Base-by-base conservation (phyloP, 1,140 invertebrate species). In the Cylas formicarius region DNA sequence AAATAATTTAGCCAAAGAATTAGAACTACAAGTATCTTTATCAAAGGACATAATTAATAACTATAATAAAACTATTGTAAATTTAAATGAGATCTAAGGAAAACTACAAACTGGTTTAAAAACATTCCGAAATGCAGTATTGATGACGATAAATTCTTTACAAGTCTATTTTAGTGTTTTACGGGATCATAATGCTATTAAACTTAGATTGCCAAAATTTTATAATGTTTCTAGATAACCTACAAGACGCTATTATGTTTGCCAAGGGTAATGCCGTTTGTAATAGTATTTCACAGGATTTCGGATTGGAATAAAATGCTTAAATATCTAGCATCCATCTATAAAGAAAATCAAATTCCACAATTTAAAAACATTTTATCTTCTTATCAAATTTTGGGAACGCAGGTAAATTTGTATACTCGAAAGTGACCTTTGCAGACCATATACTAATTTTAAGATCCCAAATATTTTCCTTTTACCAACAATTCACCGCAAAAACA, bases 121-220 rank as follows among this genome's bases (percentile, higher is more conserved):
- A n/a, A n/a, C n/a, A n/a, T n/a, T n/a, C n/a, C n/a, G n/a, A n/a
- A n/a, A n/a, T n/a, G n/a, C n/a, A n/a, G n/a, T n/a, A n/a, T n/a
- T n/a, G n/a, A n/a, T n/a, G n/a, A n/a, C n/a, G n/a, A n/a, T n/a
- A n/a, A n/a, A n/a, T n/a, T n/a, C n/a, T n/a, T n/a, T n/a, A n/a
- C n/a, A n/a, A n/a, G n/a, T n/a, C n/a, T n/a, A n/a, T n/a, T n/a
- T n/a, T n/a, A n/a, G n/a, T n/a, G n/a, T n/a, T n/a, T n/a, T n/a
- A n/a, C n/a, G 3, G 3, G 10, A 33, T 33, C 18, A 8, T 47
- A 18, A 2, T 29, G 16, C 44, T 41, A 31, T 18, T 47, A 29
- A 47, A 39, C 13, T 18, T 47, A 29, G 36, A 47, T 23, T 47
- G 37, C 19, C 44, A 42, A 32, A 47, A 40, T 29, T 31, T 47